Percentiles rank a stretch among this genome's conserved stretches.
phyloP scores from a whole-genome alignment of 2,888 invertebrate genomes.

The Tetragonula carbonaria region DNA sequence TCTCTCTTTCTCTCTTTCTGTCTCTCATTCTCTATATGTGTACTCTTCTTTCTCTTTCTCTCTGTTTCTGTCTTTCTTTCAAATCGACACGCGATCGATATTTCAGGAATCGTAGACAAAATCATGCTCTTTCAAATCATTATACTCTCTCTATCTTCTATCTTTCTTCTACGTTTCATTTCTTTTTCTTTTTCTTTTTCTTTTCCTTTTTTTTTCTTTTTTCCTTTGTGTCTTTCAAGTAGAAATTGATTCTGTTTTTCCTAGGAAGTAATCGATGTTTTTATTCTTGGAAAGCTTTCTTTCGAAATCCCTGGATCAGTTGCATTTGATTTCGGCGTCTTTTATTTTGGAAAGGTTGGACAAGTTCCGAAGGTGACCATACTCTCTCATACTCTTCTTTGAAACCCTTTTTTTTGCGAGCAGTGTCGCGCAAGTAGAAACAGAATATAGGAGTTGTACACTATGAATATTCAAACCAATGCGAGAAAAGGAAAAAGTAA shows the following conservation, averaged over 20 bases:
- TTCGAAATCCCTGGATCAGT: constrained; percentile 83
- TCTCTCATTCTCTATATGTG: constrained; percentile 6
- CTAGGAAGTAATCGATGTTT: constrained; percentile 74
- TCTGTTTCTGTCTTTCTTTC: constrained; percentile 16
- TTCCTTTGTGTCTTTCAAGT: constrained; percentile 34
- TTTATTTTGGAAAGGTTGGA: constrained; percentile 83
- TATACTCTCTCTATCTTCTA: constrained; percentile 8
- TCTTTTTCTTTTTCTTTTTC: constrained; percentile 2
- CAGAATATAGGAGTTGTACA: constrained; percentile 5
- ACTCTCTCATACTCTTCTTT: constrained; percentile 70
- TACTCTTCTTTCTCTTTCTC: neutral
- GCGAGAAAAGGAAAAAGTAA: neutral
- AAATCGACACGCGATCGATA: constrained; percentile 14
- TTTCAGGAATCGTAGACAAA: constrained; percentile 9
- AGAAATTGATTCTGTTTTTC: constrained; percentile 64
- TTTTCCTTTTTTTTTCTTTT: neutral
- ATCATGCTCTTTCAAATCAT: neutral
- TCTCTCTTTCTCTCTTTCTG: constrained; percentile 21
- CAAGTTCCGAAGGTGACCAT: constrained; percentile 81
- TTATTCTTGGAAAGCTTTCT: constrained; percentile 81
- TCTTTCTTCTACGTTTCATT: constrained; percentile 4
- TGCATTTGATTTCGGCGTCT: constrained; percentile 84
- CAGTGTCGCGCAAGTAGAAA: constrained; percentile 66
- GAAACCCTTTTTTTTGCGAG: constrained; percentile 65
- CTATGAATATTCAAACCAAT: neutral